Evolutionary conservation across 2,888 invertebrate genomes (phyloP).

Genomic region (Sipha maydis): DNA sequence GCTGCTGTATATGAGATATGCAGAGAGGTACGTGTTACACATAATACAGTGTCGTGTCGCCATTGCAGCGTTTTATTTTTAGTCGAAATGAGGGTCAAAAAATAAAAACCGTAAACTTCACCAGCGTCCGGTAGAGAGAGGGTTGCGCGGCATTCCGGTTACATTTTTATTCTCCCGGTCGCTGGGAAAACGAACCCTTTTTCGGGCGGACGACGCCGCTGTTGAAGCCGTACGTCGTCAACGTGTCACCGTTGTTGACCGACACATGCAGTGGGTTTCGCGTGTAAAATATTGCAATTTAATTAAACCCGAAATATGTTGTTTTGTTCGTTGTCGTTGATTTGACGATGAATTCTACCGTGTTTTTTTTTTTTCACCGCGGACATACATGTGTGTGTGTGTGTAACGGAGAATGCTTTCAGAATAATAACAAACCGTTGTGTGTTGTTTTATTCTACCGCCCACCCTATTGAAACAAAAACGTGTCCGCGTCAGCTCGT

Average conservation of each 20-base stretch:
- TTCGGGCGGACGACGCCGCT: background rate
- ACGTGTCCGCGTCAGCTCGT: background rate
- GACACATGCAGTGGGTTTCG: background rate
- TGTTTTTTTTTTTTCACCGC: background rate
- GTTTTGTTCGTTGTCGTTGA: background rate
- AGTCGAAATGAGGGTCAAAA: conserved; percentile 30
- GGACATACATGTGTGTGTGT: background rate
- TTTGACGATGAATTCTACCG: background rate
- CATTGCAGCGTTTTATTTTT: conserved; percentile 16
- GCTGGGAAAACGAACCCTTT: background rate
- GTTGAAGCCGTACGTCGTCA: background rate
- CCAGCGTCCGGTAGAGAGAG: background rate
- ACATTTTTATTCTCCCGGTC: background rate
- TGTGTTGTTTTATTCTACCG: background rate
- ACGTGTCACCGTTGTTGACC: background rate
- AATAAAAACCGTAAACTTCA: background rate
- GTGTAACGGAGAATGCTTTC: background rate
- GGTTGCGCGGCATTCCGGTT: conserved; percentile 20
- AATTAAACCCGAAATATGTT: conserved; percentile 36
- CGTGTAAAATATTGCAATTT: conserved; percentile 51
- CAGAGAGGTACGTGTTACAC: background rate
- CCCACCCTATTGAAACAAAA: background rate
- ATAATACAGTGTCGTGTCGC: background rate
- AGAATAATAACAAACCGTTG: background rate
- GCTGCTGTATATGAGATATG: background rate